A percentile compares a stretch with the other conserved stretches of the same genome.
Evolutionary conservation across 2,888 invertebrate species (phyloP).

Genomic region (Drosophila meridionalis): DNA sequence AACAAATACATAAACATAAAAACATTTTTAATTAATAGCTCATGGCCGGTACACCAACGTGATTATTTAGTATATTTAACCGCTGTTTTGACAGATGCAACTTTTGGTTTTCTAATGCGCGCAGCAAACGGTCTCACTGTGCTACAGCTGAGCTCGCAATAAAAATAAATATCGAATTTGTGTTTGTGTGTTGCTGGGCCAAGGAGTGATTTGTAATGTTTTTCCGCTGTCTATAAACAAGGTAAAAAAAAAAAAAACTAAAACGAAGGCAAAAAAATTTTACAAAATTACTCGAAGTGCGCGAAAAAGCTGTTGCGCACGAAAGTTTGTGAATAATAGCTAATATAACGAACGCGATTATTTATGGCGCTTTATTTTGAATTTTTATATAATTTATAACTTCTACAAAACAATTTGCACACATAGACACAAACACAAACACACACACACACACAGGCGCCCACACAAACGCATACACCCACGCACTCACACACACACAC

Average conservation of each 20-base stretch:
- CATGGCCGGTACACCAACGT: no score
- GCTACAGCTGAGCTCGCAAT: conserved; percentile 52
- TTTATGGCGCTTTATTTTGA: conserved; percentile 32
- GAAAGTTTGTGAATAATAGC: background rate
- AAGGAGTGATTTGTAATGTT: conserved; percentile 44
- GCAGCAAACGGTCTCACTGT: conserved; percentile 17
- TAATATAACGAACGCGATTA: background rate
- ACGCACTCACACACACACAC: conserved; percentile 5
- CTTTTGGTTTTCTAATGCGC: background rate
- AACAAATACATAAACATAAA: background rate
- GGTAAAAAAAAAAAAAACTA: conserved; percentile 26
- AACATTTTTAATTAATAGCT: background rate
- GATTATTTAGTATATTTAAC: background rate
- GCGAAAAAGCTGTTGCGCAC: background rate
- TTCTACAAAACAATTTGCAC: conserved; percentile 16
- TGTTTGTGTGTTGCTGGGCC: conserved; percentile 42
- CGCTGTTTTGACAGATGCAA: background rate
- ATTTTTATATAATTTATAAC: conserved; percentile 45
- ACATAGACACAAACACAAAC: background rate
- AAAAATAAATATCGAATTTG: conserved; percentile 57
- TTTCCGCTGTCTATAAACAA: conserved; percentile 26
- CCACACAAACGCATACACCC: conserved; percentile 13
- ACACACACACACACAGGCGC: background rate
- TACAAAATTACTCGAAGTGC: background rate
- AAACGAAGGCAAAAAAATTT: background rate